phyloP scores from a whole-genome alignment of 2,113 vertebrate species.

The Malurus alboscapulatus region DNA sequence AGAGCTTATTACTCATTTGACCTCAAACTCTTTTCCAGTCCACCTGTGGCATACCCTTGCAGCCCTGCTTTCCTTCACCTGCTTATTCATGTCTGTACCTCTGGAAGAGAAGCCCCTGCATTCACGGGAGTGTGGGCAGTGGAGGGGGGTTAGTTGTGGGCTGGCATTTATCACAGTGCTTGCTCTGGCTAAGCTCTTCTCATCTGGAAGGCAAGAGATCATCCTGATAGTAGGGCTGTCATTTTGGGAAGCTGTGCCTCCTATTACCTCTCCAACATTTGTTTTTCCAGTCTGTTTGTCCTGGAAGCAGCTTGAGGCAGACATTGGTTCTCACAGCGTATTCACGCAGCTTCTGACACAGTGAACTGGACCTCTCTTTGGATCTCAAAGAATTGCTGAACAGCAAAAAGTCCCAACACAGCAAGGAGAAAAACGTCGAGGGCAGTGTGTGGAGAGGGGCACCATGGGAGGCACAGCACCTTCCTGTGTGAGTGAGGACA shows the following conservation, averaged over 20 bases:
- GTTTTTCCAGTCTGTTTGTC: neutral
- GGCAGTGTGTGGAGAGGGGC: rapidly evolving
- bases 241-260: neutral
- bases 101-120: neutral
- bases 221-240: neutral
- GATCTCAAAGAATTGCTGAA: neutral
- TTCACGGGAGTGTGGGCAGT: neutral
- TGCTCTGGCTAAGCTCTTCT: neutral
- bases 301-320: neutral
- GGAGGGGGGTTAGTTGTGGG: neutral
- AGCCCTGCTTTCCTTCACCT: neutral
- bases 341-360: neutral
- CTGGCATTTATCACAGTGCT: neutral
- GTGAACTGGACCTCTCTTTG: neutral
- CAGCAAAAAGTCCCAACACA: neutral
- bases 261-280: neutral
- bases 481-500: neutral
- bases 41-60: neutral
- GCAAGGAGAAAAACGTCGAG: neutral
- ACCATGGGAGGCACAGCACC: rapidly evolving
- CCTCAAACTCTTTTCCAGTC: neutral
- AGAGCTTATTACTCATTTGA: neutral
- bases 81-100: neutral
- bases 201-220: neutral
- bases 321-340: neutral